Base-by-base conservation (phyloP, 1,140 invertebrate genomes). In the Muscidifurax raptorellus region DNA sequence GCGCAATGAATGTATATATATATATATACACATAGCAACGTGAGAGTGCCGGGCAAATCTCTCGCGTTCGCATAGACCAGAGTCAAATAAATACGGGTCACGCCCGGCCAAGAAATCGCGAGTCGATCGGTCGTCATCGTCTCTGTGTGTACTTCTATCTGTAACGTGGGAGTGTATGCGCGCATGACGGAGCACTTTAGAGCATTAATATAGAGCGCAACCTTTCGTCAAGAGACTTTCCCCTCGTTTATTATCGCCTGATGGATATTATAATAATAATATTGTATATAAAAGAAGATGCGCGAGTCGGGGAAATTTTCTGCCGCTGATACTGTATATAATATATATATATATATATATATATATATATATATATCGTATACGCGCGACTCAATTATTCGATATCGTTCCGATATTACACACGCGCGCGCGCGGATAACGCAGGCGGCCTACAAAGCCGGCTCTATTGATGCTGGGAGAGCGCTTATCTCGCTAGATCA, bases 171-270 rank as follows among this genome's bases (percentile, higher is more conserved):
- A 90, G 88, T 59, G 3, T 22, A n/a, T 4, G 36, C 18, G 52
- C 52, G 52, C 52, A 59, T 59, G 52, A 59, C 52, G 22, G 1
- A 18, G 52, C 52, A 22, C 52, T 59, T 59, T 22, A 6, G 22
- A 18, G 6, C 52, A 7, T 40, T 40, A 40, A 40, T 40, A 9
- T 40, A 40, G 36, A 59, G 15, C 89, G 86, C 76, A 82, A 85
- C 74, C 87, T 79, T 47, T 30, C 79, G 78, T 74, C 66, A 76
- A 59, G 25, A 40, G 36, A 89, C 89, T 89, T 88, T 90, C 87
- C 88, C 88, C 88, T 89, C 88, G 88, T 89, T 90, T 88, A 89
- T 90, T 90, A 89, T 90, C 80, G 59, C 40, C 36, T 44, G n/a
- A n/a, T n/a, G 22, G 12, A 25, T 30, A 36, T 74, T 75, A 47